Conservation (phyloP, 2,113 vertebrate genomes). For the Pluvianellus socialis region DNA sequence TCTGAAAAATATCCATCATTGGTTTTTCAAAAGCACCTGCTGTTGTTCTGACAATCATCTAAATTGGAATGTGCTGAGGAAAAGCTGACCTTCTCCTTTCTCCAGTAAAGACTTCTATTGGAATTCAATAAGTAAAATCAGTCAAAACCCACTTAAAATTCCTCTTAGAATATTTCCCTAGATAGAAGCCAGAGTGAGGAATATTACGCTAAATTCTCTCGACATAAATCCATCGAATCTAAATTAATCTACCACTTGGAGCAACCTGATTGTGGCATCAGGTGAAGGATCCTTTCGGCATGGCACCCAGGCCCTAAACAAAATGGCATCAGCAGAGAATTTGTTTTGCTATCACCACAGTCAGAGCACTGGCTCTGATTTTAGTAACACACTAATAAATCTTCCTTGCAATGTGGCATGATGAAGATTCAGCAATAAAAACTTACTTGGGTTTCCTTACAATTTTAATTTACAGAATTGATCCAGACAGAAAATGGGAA, state of each 20-base stretch:
- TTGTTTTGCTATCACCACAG: neutral
- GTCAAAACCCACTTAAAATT: constrained; percentile 21
- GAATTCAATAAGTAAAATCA: constrained; percentile 34
- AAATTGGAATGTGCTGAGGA: neutral
- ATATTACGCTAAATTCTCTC: constrained; percentile 29
- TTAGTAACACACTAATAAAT: neutral
- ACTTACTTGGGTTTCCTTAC: neutral
- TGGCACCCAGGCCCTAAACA: neutral
- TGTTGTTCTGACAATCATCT: neutral
- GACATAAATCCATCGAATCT: constrained; percentile 12
- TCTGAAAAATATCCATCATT: neutral
- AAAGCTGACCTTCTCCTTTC: constrained; percentile 26
- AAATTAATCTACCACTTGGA: constrained; percentile 27
- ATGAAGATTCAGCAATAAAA: constrained; percentile 4
- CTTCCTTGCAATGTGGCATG: neutral
- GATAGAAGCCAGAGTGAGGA: neutral
- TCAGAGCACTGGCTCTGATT: neutral
- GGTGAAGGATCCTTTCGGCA: neutral
- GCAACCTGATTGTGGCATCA: neutral
- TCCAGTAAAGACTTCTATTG: neutral
- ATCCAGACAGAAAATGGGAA: neutral
- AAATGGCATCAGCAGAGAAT: neutral
- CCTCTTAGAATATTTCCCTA: constrained; percentile 15
- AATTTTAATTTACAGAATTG: constrained; percentile 23
- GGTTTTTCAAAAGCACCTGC: neutral